Evolutionary conservation across 2,888 invertebrate genomes (phyloP), one percentile per base, ranked within the genome.

Genomic region (Yponomeuta evonymella): DNA sequence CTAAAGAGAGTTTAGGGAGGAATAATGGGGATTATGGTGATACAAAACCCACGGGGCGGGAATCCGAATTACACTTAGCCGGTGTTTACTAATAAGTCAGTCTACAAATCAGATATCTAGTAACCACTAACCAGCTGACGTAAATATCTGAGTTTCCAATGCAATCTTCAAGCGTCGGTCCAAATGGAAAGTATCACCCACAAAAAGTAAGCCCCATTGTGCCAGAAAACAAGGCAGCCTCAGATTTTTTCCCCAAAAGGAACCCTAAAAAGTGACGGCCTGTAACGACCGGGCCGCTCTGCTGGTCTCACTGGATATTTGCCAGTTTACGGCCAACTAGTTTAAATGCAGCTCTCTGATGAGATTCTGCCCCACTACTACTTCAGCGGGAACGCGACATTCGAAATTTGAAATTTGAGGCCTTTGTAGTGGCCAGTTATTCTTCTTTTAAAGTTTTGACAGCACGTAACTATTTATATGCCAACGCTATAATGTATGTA

Each of bases 311-410:
- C 69, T 82, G 81, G 81, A 79, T 72, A 71, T 72, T 70, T 77
- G 83, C 83, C 83, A 84, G 79, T 77, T 76, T 62, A 76, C 74
- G 73, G 76, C 73, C 77, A 80, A 80, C 78, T 81, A 81, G 78
- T 81, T 83, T 81, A 82, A 83, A 83, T 80, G 79, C 78, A 79
- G 75, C 75, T 74, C 74, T 78, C 74, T 78, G 79, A 81, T 79
- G 81, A 79, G 77, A 77, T 78, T 77, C 78, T 73, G 74, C 73
- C 76, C 11, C 29, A 0, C 67, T 15, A 67, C 23, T 23, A 67
- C 67, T 67, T 67, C 29, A 58, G 51, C 51, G 15, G 15, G 51
- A 12, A 8, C 12, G 51, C 51, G 51, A 58, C 51, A 58, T 58
- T 58, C 51, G 51, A 58, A 58, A 58, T 58, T 58, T 58, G 51